These are phyloP conservation scores for Tapera naevia DNA, from an alignment of 2,797 vertebrate genomes.

Conservation along the genomic window DNA sequence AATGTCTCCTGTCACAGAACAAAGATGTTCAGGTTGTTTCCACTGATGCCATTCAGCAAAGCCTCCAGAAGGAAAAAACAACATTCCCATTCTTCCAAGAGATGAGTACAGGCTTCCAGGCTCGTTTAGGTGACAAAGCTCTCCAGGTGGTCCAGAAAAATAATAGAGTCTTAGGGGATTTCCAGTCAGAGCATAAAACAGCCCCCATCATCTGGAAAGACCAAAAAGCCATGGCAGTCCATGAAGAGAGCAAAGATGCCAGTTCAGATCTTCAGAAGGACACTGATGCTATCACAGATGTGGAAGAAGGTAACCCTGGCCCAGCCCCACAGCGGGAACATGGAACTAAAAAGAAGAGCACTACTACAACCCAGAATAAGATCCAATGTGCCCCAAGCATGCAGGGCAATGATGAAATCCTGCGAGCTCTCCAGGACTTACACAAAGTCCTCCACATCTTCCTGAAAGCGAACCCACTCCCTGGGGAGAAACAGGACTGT, in stretches of 20 bases:
- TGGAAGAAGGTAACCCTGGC: conserved; percentile 14
- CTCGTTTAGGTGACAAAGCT: neutral
- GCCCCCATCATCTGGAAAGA: neutral
- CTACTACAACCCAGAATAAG: neutral
- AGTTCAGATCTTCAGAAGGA: neutral
- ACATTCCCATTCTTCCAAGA: neutral
- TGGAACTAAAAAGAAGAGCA: neutral
- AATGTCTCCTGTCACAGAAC: conserved; percentile 46
- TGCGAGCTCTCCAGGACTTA: conserved; percentile 54
- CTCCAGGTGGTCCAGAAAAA: conserved; percentile 43
- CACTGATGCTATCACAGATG: neutral
- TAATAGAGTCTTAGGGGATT: conserved; percentile 29
- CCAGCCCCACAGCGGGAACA: neutral
- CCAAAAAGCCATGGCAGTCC: neutral
- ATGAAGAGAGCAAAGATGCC: neutral
- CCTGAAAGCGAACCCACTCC: conserved; percentile 14
- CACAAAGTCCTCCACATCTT: neutral
- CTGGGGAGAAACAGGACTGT: conserved; percentile 20
- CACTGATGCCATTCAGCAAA: conserved; percentile 36
- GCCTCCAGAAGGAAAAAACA: conserved; percentile 9
- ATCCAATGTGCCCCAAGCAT: neutral
- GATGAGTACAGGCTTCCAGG: neutral
- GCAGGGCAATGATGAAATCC: neutral
- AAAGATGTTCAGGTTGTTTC: conserved; percentile 17
- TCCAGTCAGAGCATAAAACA: conserved; percentile 40